phyloP scores from a whole-genome alignment of 1,140 invertebrate species.

The Drosophila sp. region DNA sequence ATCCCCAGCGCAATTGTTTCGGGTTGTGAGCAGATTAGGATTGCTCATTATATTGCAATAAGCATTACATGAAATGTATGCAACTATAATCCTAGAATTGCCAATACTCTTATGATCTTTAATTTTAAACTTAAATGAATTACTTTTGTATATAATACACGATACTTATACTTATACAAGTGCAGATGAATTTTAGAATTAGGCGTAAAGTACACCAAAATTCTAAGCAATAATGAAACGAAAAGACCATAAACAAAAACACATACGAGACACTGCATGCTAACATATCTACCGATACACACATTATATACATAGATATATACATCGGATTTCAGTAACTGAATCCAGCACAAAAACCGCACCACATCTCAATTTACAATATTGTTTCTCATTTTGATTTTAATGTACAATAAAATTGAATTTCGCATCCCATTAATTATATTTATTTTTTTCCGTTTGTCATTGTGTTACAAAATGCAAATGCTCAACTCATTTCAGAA shows the following conservation, averaged over 20 bases:
- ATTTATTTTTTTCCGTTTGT: neutral
- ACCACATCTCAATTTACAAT: neutral
- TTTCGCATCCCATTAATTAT: neutral
- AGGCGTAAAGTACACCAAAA: neutral
- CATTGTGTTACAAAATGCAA: neutral
- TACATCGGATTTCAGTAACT: neutral
- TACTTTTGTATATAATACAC: slow-evolving; percentile 46
- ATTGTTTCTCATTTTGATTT: slow-evolving; percentile 1
- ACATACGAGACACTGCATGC: neutral
- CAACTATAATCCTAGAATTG: slow-evolving; percentile 20
- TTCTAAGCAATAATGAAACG: no score
- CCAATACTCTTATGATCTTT: slow-evolving; percentile 46
- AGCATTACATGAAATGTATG: slow-evolving; percentile 44
- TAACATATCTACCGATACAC: neutral
- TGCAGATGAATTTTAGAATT: neutral
- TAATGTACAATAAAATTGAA: slow-evolving; percentile 11
- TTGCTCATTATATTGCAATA: slow-evolving; percentile 47
- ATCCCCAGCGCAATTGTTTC: slow-evolving; percentile 14
- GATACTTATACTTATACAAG: slow-evolving; percentile 1
- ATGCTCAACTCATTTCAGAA: slow-evolving; percentile 13
- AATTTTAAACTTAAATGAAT: slow-evolving; percentile 17
- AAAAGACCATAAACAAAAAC: slow-evolving; percentile 8
- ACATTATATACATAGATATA: neutral
- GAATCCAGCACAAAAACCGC: neutral
- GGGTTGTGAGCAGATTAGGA: slow-evolving; percentile 41